Evolutionary conservation across 2,113 vertebrate genomes (phyloP).

Genomic region (Rhadina sibilatrix): DNA sequence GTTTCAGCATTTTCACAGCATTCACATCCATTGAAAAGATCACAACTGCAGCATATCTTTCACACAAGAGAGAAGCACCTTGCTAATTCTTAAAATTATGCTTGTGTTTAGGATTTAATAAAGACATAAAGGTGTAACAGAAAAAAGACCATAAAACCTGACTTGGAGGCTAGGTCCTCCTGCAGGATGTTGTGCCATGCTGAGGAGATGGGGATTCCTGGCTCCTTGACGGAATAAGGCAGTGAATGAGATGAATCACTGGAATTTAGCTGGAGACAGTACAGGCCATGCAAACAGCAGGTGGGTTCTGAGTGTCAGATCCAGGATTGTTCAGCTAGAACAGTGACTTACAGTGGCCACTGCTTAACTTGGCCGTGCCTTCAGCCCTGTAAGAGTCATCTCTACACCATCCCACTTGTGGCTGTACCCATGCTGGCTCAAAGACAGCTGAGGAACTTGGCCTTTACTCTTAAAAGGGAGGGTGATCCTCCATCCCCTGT

Average conservation of each 20-base stretch:
- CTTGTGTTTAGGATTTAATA: neutral
- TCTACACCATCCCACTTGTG: neutral
- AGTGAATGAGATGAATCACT: neutral
- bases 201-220: neutral
- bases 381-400: neutral
- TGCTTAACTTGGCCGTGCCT: neutral
- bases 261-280: neutral
- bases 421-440: neutral
- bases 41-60: neutral
- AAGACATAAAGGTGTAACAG: neutral
- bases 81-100: neutral
- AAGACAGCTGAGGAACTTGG: neutral
- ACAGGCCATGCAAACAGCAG: neutral
- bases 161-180: neutral
- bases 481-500: neutral
- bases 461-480: neutral
- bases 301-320: neutral
- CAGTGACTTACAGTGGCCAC: neutral
- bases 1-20: neutral
- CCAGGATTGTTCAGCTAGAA: neutral
- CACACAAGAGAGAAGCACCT: neutral
- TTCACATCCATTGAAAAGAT: neutral
- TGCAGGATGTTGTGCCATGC: accelerated
- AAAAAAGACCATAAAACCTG: neutral
- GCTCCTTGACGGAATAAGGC: neutral